Evolutionary conservation across 2,888 invertebrate species (phyloP).

Genomic region (Caprella mutica): DNA sequence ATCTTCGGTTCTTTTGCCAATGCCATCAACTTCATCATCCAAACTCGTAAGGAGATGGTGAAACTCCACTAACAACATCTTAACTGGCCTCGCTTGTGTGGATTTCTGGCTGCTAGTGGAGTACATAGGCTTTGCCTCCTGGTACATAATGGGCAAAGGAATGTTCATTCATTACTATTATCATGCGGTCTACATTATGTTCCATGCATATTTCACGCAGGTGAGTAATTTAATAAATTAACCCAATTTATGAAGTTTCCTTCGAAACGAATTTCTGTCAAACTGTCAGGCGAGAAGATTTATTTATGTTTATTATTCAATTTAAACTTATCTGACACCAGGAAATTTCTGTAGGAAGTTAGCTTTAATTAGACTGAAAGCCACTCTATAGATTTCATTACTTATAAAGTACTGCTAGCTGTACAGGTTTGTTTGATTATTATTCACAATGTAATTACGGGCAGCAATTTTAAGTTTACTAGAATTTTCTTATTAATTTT

Average conservation of each 20-base stretch:
- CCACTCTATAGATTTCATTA: background rate
- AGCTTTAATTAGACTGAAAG: background rate
- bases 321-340: background rate
- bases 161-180: conserved; percentile 49
- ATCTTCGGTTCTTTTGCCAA: conserved; percentile 81
- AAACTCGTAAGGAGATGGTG: conserved; percentile 78
- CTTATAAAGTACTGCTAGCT: conserved; percentile 1
- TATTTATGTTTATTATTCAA: no score
- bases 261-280: background rate
- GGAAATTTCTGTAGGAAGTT: background rate
- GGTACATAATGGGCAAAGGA: conserved; percentile 50
- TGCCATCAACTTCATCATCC: conserved; percentile 77
- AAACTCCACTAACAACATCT: conserved; percentile 83
- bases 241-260: no score
- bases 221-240: no score
- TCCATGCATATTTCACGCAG: conserved; percentile 81
- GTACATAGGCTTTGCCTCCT: conserved; percentile 78
- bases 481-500: no score
- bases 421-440: background rate
- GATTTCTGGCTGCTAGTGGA: conserved; percentile 85
- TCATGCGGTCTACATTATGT: conserved; percentile 70
- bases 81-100: conserved; percentile 78
- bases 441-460: no score
- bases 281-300: background rate
- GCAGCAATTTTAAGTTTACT: no score